Percentiles rank a stretch among this genome's conserved stretches.
phyloP scores from a whole-genome alignment of 1,140 invertebrate genomes.

The Cotesia glomerata region DNA sequence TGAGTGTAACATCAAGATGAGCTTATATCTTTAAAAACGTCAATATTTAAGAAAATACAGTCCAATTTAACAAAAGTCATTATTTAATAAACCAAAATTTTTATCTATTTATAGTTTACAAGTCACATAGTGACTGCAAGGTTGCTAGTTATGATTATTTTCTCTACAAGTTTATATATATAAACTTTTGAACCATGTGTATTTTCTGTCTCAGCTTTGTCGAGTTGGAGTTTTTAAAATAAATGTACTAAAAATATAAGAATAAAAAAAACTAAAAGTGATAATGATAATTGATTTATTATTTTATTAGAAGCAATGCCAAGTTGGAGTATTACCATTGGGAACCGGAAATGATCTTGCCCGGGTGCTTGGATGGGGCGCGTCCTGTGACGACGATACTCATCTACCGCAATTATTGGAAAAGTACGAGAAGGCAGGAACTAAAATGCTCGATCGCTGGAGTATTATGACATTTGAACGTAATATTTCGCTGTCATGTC shows the following conservation, averaged over 20 bases:
- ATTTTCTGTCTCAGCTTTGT: too few relatives aligned
- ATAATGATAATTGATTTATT: conserved; percentile 17
- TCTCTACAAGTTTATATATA: too few relatives aligned
- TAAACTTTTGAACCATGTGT: too few relatives aligned
- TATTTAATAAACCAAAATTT: too few relatives aligned
- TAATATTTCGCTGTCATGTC: conserved; percentile 68
- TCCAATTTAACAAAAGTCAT: too few relatives aligned
- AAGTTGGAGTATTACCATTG: conserved; percentile 89
- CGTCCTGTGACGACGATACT: conserved; percentile 93
- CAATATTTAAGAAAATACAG: too few relatives aligned
- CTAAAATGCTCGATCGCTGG: conserved; percentile 96
- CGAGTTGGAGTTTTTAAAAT: too few relatives aligned
- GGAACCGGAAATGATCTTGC: conserved; percentile 96
- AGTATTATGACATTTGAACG: conserved; percentile 91
- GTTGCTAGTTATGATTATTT: too few relatives aligned
- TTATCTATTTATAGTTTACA: too few relatives aligned
- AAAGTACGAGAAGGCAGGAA: conserved; percentile 91
- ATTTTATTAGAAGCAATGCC: conserved; percentile 79
- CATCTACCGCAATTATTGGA: conserved; percentile 90
- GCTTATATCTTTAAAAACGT: too few relatives aligned
- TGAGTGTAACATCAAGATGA: too few relatives aligned
- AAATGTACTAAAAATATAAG: not conserved
- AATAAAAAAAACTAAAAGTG: not conserved
- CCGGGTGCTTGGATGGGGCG: conserved; percentile 93
- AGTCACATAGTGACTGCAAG: too few relatives aligned